A percentile compares a stretch with the other conserved stretches of the same genome.
Conservation (phyloP, 2,113 vertebrate species). For the Anser brachyrhynchus region DNA sequence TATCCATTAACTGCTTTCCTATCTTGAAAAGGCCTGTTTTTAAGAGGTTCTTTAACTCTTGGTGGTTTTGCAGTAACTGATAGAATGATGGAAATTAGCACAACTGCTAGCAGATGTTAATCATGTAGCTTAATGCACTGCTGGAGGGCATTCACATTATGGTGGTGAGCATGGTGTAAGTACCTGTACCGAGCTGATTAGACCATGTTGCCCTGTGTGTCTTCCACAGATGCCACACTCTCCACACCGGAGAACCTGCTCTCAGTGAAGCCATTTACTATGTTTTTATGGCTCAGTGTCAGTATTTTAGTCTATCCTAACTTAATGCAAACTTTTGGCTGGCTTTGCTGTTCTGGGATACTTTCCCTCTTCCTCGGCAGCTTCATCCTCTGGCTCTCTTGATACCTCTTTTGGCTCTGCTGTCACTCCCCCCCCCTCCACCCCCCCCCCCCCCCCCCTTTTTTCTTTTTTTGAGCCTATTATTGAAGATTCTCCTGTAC, state of each 20-base stretch:
- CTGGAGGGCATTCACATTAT: conserved; percentile 44
- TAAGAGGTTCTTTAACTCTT: conserved; percentile 29
- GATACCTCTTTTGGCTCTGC: neutral
- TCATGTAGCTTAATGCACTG: conserved; percentile 63
- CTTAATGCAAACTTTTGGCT: neutral
- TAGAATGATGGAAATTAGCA: conserved; percentile 38
- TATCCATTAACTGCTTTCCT: conserved; percentile 27
- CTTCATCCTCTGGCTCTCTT: neutral
- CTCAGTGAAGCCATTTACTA: neutral
- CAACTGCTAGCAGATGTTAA: conserved; percentile 57
- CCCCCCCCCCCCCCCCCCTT: no score
- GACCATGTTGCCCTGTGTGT: neutral
- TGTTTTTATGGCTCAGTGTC: neutral
- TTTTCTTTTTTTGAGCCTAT: neutral
- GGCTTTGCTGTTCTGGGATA: neutral
- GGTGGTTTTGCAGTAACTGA: neutral
- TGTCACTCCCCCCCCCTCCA: neutral
- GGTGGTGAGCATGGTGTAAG: conserved; percentile 8
- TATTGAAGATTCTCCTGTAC: neutral
- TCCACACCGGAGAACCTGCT: conserved; percentile 7
- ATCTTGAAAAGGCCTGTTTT: neutral
- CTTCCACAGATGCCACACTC: conserved; percentile 19
- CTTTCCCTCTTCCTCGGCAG: neutral
- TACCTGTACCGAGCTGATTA: conserved; percentile 31
- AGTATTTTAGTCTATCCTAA: neutral